Percentiles rank a stretch among this genome's conserved stretches.
Conservation (phyloP, 2,113 vertebrate genomes). For the Paracanthobrama guichenoti region DNA sequence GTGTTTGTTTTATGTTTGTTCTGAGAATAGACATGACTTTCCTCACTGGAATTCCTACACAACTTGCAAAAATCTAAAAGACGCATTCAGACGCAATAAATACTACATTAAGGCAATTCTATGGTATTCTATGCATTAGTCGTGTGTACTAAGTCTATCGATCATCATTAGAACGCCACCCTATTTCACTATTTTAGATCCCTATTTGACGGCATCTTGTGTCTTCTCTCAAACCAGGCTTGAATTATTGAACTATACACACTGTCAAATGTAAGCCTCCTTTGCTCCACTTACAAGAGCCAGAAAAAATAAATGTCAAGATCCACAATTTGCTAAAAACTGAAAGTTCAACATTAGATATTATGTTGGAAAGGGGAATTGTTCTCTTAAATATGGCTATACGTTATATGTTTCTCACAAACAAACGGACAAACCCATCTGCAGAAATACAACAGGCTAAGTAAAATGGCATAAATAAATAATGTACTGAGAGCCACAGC, state of each 20-base stretch:
- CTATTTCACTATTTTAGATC: not conserved
- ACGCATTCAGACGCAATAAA: no score
- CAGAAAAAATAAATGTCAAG: not conserved
- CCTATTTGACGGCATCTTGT: not conserved
- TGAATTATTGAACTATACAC: slow-evolving; percentile 3
- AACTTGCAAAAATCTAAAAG: no score
- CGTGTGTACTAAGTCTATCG: no score
- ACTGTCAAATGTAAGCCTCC: not conserved
- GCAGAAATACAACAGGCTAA: slow-evolving; percentile 19
- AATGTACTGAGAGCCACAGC: not conserved
- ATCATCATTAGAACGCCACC: no score
- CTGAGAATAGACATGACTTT: no score
- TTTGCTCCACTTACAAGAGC: not conserved
- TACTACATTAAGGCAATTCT: no score
- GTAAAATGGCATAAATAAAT: slow-evolving; percentile 35
- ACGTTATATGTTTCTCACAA: slow-evolving; percentile 2
- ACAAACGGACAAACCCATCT: slow-evolving; percentile 4
- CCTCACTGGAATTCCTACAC: no score
- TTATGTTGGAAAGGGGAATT: not conserved
- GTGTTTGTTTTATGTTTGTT: no score
- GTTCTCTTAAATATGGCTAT: slow-evolving; percentile 14
- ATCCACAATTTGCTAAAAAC: not conserved
- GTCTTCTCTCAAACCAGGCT: not conserved
- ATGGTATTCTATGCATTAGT: no score
- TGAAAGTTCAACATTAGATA: not conserved